Conservation (phyloP, 2,113 vertebrate species). For the Dunckerocampus dactyliophorus region DNA sequence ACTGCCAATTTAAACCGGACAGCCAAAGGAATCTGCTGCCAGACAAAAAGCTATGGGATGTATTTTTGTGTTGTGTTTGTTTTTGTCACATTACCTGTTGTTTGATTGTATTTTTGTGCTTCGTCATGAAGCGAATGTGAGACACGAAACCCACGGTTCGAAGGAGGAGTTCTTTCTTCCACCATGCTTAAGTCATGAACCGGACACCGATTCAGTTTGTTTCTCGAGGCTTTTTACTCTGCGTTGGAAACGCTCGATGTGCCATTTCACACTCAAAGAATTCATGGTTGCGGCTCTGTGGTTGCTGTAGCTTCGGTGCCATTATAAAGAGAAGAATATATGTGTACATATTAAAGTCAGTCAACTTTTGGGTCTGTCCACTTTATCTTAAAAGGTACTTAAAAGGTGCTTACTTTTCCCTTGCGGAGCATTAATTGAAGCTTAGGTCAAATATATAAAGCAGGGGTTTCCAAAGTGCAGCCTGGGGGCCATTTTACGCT, state of each 20-base stretch:
- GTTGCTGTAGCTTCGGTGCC: conserved; percentile 53
- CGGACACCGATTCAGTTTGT: background rate
- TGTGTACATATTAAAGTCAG: conserved; percentile 65
- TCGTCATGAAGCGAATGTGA: background rate
- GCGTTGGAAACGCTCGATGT: conserved; percentile 22
- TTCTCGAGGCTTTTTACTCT: background rate
- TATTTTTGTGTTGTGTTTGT: conserved; percentile 33
- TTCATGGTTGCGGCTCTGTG: conserved; percentile 30
- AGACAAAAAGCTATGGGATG: conserved; percentile 34
- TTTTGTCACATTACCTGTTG: conserved; percentile 37
- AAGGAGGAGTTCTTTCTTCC: too few relatives aligned
- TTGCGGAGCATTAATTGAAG: background rate
- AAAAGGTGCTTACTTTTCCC: background rate
- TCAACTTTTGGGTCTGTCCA: conserved; percentile 25
- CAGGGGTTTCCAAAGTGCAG: too few relatives aligned
- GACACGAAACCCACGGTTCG: too few relatives aligned
- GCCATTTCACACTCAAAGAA: conserved; percentile 32
- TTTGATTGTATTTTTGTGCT: conserved; percentile 12
- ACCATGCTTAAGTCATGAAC: too few relatives aligned
- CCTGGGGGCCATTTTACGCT: too few relatives aligned
- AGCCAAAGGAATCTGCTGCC: conserved; percentile 36
- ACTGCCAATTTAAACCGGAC: conserved; percentile 58
- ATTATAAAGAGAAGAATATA: conserved; percentile 41
- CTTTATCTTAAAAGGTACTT: too few relatives aligned
- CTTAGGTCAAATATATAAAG: too few relatives aligned